Evolutionary conservation across 2,888 invertebrate genomes (phyloP).

Genomic region (Lepas anatifera): DNA sequence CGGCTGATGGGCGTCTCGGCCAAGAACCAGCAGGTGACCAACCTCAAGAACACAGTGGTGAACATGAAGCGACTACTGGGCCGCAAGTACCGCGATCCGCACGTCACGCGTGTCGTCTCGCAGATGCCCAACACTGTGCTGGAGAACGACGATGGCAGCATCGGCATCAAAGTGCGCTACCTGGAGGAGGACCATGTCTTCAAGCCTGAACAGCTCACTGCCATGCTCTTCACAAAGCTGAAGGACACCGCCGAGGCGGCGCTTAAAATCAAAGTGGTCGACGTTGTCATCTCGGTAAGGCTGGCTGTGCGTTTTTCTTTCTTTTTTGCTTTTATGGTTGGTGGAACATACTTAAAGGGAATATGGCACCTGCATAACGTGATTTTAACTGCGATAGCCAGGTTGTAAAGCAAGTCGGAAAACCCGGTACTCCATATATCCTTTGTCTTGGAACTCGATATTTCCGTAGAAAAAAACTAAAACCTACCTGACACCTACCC

Average conservation of each 20-base stretch:
- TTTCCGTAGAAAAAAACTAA: no score
- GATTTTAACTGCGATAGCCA: no score
- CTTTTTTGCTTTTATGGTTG: background rate
- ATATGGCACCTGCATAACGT: no score
- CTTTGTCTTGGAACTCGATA: no score
- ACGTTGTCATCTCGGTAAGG: slow-evolving; percentile 77
- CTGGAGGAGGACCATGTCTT: slow-evolving; percentile 73
- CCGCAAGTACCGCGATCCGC: slow-evolving; percentile 72
- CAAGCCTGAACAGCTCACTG: slow-evolving; percentile 86
- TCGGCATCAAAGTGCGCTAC: slow-evolving; percentile 78
- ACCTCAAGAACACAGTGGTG: slow-evolving; percentile 91
- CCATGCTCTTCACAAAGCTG: slow-evolving; percentile 92
- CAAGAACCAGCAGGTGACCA: slow-evolving; percentile 91
- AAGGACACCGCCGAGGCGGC: slow-evolving; percentile 79
- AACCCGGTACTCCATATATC: no score
- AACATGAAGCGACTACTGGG: slow-evolving; percentile 89
- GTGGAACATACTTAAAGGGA: no score
- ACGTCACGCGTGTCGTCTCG: slow-evolving; percentile 27
- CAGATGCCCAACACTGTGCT: slow-evolving; percentile 67
- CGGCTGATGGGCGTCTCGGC: slow-evolving; percentile 92
- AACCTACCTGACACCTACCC: no score
- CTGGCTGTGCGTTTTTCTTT: background rate
- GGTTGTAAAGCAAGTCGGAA: no score
- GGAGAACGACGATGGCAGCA: slow-evolving; percentile 60
- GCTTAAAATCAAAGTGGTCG: slow-evolving; percentile 79